Conservation (phyloP, 1,140 invertebrate species). For the Dreissena polymorpha region DNA sequence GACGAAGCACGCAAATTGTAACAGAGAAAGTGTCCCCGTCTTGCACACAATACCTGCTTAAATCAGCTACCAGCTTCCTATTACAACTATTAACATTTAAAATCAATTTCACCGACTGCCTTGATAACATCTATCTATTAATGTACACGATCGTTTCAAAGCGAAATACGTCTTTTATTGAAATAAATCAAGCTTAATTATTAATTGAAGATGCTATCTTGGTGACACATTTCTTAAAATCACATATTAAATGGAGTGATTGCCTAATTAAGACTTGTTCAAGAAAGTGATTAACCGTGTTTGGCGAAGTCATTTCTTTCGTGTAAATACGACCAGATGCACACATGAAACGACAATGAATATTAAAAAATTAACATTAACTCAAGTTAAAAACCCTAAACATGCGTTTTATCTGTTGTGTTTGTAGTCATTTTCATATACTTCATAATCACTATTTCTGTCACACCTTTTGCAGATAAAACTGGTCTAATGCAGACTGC, state of each 20-base stretch:
- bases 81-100: constrained; percentile 38
- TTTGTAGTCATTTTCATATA: too few relatives aligned
- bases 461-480: too few relatives aligned
- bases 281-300: constrained; percentile 1
- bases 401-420: too few relatives aligned
- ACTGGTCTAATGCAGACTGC: too few relatives aligned
- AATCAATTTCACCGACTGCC: constrained; percentile 24
- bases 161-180: constrained; percentile 16
- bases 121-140: constrained; percentile 35
- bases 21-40: too few relatives aligned
- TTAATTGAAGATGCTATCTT: constrained; percentile 31
- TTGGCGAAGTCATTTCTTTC: constrained; percentile 1
- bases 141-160: constrained; percentile 25
- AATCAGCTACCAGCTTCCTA: background rate
- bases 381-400: too few relatives aligned
- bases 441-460: too few relatives aligned
- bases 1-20: too few relatives aligned
- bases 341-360: too few relatives aligned
- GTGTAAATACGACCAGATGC: too few relatives aligned
- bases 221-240: constrained; percentile 22
- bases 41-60: background rate
- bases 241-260: constrained; percentile 1
- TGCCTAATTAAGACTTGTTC: constrained; percentile 8
- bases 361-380: too few relatives aligned
- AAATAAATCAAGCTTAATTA: constrained; percentile 44